Conservation (phyloP, 1,140 invertebrate genomes). For the Caerostris darwini region DNA sequence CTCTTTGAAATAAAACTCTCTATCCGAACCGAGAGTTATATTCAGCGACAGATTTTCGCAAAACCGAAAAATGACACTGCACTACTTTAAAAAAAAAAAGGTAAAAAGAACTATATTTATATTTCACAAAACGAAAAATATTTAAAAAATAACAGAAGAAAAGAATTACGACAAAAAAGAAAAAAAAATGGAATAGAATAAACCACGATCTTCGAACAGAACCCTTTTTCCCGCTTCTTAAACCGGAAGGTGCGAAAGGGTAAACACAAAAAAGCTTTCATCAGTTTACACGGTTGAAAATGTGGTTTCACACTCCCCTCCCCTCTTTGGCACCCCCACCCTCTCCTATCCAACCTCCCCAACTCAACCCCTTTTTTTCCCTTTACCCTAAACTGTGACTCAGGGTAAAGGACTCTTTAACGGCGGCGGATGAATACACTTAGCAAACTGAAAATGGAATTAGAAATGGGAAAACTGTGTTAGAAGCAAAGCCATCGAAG, state of each 20-base stretch:
- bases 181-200: conserved; percentile 5
- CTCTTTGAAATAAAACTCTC: too few species aligned
- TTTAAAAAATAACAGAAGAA: not conserved
- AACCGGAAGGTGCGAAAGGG: not conserved
- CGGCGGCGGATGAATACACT: not conserved
- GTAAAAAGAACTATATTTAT: not conserved
- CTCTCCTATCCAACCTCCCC: not conserved
- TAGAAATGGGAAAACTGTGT: conserved; percentile 15
- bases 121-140: not conserved
- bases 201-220: not conserved
- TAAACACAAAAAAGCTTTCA: conserved; percentile 57
- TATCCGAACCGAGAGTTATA: not conserved
- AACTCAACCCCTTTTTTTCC: not conserved
- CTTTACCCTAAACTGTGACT: not conserved
- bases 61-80: not conserved
- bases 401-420: not conserved
- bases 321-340: not conserved
- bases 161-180: not conserved
- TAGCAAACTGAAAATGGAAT: not conserved
- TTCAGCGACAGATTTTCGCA: not conserved
- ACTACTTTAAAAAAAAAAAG: not conserved
- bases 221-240: conserved; percentile 24
- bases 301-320: conserved; percentile 14
- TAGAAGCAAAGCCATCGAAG: not conserved
- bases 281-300: conserved; percentile 39